These are phyloP conservation scores for Catostylus mosaicus DNA, from an alignment of 30 jellyfish, hydroid and myxozoan species.

Conservation along the genomic window DNA sequence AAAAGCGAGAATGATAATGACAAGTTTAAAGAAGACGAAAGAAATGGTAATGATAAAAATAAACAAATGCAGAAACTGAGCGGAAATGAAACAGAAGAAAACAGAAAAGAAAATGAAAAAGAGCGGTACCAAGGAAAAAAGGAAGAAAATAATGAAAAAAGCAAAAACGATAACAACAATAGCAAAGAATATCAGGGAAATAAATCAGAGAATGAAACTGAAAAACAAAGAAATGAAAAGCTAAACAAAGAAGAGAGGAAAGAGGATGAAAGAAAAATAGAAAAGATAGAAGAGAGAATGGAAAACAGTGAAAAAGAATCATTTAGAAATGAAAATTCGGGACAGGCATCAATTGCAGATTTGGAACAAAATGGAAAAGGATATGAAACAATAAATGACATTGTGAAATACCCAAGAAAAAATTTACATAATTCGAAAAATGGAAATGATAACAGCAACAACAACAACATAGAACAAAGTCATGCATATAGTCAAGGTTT, in stretches of 20 bases:
- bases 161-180: neutral
- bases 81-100: slow-evolving; percentile 20
- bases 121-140: slow-evolving; percentile 6
- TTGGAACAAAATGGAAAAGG: slow-evolving; percentile 42
- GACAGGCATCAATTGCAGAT: slow-evolving; percentile 60
- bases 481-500: slow-evolving; percentile 25
- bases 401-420: slow-evolving; percentile 69
- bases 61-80: neutral
- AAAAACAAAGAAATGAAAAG: neutral
- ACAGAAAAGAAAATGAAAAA: neutral
- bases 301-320: slow-evolving; percentile 24
- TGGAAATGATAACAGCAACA: slow-evolving; percentile 2
- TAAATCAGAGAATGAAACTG: slow-evolving; percentile 5
- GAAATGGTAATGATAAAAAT: neutral
- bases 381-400: slow-evolving; percentile 68
- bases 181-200: neutral
- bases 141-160: slow-evolving; percentile 4
- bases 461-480: slow-evolving; percentile 18
- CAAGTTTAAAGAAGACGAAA: neutral
- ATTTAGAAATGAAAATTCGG: slow-evolving; percentile 19
- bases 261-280: slow-evolving; percentile 22
- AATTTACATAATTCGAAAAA: slow-evolving; percentile 17
- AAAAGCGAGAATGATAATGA: neutral
- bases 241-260: slow-evolving; percentile 5
- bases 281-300: slow-evolving; percentile 5